Base-by-base conservation (phyloP, 2,113 vertebrate genomes). In the Bufo bufo region DNA sequence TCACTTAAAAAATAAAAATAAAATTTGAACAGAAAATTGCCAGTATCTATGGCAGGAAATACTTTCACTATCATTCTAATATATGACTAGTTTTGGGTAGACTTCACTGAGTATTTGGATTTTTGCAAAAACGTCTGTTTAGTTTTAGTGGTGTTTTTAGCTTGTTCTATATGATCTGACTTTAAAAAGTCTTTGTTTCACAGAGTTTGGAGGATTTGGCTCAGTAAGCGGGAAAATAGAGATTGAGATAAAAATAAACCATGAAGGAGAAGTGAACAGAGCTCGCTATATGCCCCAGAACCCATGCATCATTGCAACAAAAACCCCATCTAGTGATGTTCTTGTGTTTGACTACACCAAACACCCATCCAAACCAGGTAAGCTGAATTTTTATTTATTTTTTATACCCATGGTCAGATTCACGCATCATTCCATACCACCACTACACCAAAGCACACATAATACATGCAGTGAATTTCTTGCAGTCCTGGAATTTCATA, bases 281-380 rank as follows among this genome's bases (percentile, higher is more conserved):
- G 98, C 98, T 0, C 97, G 98, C 19, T 99, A 99, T 91, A 99
- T 99, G 98, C 98, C 98, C 1, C 98, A 99, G 93, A 99, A 99
- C 90, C 98, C 98, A 4, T 99, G 97, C 75, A 99, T 99, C 91
- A 99, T 99, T 12, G 98, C 98, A 77, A 99, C 98, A 8, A 99
- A 99, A 93, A 99, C 98, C 20, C 98, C 98, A 13, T 98, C 98
- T 90, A 98, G 98, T 1, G 98, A 99, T 3, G 98, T 99, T 87
- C 94, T 99, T 85, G 97, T 99, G 85, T 99, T 99, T 93, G 98
- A 99, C 90, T 99, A 99, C 92, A 99, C 98, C 84, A 99, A 99
- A 85, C 98, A 99, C 90, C 98, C 98, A 86, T 99, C 98, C 47
- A 99, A 99, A 87, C 98, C 98, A 93, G 98, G 98, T 99, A 90